Evolutionary conservation across 2,888 invertebrate genomes (phyloP).

Genomic region (Keiferia lycopersicella): DNA sequence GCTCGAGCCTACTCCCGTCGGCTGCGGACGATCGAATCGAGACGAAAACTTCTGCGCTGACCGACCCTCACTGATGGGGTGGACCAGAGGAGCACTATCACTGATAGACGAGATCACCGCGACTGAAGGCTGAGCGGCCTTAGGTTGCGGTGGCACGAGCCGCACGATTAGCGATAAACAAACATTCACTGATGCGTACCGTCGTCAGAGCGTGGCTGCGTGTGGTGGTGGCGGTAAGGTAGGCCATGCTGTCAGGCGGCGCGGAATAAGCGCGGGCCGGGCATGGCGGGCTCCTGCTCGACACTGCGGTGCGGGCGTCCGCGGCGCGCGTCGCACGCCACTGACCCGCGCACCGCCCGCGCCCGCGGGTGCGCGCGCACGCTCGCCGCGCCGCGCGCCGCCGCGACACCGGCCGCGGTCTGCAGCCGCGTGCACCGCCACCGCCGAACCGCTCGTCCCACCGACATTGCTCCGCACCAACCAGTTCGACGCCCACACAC

Average conservation of each 20-base stretch:
- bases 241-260: slow-evolving; percentile 81
- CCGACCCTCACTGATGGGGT: slow-evolving; percentile 58
- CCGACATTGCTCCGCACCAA: slow-evolving; percentile 7
- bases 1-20: slow-evolving; percentile 70
- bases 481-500: background rate
- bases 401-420: slow-evolving; percentile 48
- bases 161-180: slow-evolving; percentile 28
- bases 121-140: slow-evolving; percentile 37
- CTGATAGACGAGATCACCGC: slow-evolving; percentile 51
- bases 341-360: slow-evolving; percentile 70
- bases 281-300: slow-evolving; percentile 80
- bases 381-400: slow-evolving; percentile 50
- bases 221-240: slow-evolving; percentile 79
- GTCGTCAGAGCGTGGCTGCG: slow-evolving; percentile 82
- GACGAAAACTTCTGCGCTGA: slow-evolving; percentile 65
- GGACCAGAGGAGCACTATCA: slow-evolving; percentile 64
- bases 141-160: slow-evolving; percentile 37
- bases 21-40: slow-evolving; percentile 79
- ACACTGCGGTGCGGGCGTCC: slow-evolving; percentile 80
- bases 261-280: slow-evolving; percentile 79
- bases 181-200: slow-evolving; percentile 63
- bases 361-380: slow-evolving; percentile 45
- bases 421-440: slow-evolving; percentile 63
- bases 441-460: slow-evolving; percentile 36
- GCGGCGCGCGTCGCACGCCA: slow-evolving; percentile 80